A percentile compares a stretch with the other conserved stretches of the same genome.
Conservation (phyloP, 2,888 invertebrate species). For the Platycheirus albimanus region DNA sequence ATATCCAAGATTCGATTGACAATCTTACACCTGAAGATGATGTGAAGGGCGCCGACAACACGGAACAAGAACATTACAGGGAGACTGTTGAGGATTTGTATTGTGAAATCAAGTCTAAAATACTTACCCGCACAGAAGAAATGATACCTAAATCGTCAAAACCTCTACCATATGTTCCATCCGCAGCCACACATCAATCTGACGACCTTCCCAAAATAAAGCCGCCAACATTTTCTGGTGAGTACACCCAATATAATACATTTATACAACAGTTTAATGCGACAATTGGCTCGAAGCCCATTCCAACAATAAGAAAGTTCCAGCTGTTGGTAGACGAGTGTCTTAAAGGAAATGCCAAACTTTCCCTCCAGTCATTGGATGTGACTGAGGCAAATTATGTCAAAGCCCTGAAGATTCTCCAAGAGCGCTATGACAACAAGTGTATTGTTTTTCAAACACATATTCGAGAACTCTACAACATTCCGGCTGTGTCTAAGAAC, state of each 20-base stretch:
- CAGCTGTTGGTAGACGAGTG: no score
- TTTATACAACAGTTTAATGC: slow-evolving; percentile 41
- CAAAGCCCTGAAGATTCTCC: slow-evolving; percentile 14
- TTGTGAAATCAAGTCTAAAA: slow-evolving; percentile 23
- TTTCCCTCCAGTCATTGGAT: slow-evolving; percentile 27
- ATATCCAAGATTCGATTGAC: slow-evolving; percentile 22
- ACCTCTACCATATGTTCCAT: neutral
- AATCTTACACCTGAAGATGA: neutral
- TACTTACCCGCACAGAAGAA: slow-evolving; percentile 10
- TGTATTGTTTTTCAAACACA: slow-evolving; percentile 19
- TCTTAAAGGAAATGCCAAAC: no score
- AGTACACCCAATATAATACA: no score
- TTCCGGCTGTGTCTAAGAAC: slow-evolving; percentile 28
- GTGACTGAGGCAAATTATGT: slow-evolving; percentile 13
- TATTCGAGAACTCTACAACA: slow-evolving; percentile 19
- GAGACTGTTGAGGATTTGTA: slow-evolving; percentile 29
- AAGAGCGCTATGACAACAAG: slow-evolving; percentile 51
- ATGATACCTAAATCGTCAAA: neutral
- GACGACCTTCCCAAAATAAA: no score
- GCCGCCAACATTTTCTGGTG: no score
- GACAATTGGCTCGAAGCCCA: slow-evolving; percentile 17
- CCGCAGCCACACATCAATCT: no score
- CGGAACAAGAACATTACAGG: slow-evolving; percentile 19
- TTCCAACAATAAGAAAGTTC: no score
- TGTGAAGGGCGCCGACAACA: neutral